Evolutionary conservation across 2,113 vertebrate species (phyloP), one percentile per base, ranked within the genome.

Genomic region (Melanostigma gelatinosum): DNA sequence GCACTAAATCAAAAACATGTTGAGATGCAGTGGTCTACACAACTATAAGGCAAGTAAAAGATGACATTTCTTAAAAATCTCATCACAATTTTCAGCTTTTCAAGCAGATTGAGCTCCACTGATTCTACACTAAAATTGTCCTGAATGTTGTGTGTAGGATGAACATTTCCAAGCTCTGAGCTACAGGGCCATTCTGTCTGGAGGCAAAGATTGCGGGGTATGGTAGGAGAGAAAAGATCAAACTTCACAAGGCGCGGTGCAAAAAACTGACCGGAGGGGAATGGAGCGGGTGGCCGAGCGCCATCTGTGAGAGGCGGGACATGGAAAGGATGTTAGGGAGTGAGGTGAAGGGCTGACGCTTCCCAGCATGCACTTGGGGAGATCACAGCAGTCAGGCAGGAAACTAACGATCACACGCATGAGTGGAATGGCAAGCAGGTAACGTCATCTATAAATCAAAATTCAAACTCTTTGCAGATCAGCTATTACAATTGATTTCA

Each of bases 181-280:
- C 93, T 92, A 85, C 89, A 94, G 87, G 87, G 92, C 91, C 93
- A 93, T 93, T 94, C 93, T 95, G 94, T 94, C 93, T 94, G 94
- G 94, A 94, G 91, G 85, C 80, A 79, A 92, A 81, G 46, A 34
- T 70, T 15, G 27, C 85, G 40, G 72, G 78, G 60, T 42, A 74
- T 40, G 84, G 78, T 57, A 81, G 89, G 83, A 90, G 82, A 89
- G 61, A 71, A 58, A 82, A 67, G 61, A 65, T 77, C 80, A 93
- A 89, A 92, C 88, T 78, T 86, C 84, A 93, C 85, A 89, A 72
- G 71, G 83, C 73, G 83, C 78, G 75, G 77, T 80, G 84, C 67
- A 57, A 85, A 87, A 84, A 86, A 95, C 94, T 95, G 89, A 95
- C 94, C 94, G 87, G 92, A 78, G 91, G 90, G 83, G 91, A 67